A percentile compares a stretch with the other conserved stretches of the same genome.
Conservation (phyloP, 2,888 invertebrate species). For the Drosophila niveifrons region DNA sequence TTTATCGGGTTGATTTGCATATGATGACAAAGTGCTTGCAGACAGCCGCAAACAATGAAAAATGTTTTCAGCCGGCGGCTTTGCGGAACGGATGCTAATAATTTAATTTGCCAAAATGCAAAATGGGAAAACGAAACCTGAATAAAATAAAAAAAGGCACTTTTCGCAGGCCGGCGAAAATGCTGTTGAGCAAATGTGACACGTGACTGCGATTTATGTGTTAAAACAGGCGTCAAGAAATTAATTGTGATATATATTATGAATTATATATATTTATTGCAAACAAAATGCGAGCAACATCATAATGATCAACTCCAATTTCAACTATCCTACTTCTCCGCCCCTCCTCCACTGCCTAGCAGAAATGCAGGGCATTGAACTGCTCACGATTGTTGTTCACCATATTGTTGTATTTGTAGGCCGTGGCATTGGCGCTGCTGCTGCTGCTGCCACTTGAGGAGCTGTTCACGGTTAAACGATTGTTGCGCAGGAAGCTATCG, state of each 20-base stretch:
- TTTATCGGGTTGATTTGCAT: conserved; percentile 53
- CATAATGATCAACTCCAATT: not conserved
- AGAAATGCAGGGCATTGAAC: conserved; percentile 84
- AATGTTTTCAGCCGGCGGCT: conserved; percentile 67
- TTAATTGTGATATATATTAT: conserved; percentile 63
- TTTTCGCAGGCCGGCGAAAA: conserved; percentile 14
- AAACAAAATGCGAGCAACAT: conserved; percentile 35
- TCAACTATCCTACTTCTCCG: conserved; percentile 10
- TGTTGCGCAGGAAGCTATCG: conserved; percentile 61
- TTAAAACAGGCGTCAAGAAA: conserved; percentile 57
- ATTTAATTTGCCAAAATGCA: conserved; percentile 64
- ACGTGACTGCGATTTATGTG: conserved; percentile 74
- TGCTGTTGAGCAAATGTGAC: conserved; percentile 34
- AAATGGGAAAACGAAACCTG: conserved; percentile 11
- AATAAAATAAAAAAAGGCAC: conserved; percentile 11
- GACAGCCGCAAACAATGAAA: conserved; percentile 81
- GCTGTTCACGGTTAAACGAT: conserved; percentile 43
- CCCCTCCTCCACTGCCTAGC: conserved; percentile 54
- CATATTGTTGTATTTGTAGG: conserved; percentile 83
- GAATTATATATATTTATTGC: conserved; percentile 62
- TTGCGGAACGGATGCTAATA: conserved; percentile 53
- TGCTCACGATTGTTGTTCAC: conserved; percentile 82
- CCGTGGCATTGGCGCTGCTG: conserved; percentile 22
- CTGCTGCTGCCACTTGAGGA: not conserved
- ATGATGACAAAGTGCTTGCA: conserved; percentile 75